Conservation (phyloP, 2,888 invertebrate species). For the Epinotia demarniana region DNA sequence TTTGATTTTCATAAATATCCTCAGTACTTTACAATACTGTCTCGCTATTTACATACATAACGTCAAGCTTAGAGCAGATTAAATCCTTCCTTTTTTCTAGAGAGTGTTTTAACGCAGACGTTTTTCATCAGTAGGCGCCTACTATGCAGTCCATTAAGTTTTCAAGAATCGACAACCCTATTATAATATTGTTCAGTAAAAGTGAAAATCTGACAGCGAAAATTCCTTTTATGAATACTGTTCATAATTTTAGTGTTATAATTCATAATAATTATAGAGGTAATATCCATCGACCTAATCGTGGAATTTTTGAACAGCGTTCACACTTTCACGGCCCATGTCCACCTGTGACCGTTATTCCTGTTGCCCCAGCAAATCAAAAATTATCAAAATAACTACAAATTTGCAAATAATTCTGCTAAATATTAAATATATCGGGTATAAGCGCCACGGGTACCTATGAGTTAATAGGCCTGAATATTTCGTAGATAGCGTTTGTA, state of each 20-base stretch:
- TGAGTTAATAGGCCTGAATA: too few relatives aligned
- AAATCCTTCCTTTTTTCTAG: neutral
- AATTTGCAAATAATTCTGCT: too few relatives aligned
- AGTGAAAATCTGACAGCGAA: constrained; percentile 19
- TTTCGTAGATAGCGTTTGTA: neutral
- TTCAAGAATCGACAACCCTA: constrained; percentile 5
- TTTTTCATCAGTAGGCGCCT: neutral
- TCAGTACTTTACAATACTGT: neutral
- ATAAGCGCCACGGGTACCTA: neutral
- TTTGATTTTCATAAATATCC: neutral
- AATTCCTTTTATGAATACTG: neutral
- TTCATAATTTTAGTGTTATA: too few relatives aligned
- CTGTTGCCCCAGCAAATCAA: too few relatives aligned
- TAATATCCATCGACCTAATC: neutral
- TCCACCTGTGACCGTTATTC: neutral
- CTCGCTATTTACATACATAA: too few relatives aligned
- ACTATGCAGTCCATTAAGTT: constrained; percentile 12
- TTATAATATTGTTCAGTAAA: neutral
- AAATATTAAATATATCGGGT: neutral
- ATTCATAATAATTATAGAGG: too few relatives aligned
- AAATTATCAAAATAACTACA: too few relatives aligned
- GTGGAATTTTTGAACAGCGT: neutral
- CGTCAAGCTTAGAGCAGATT: neutral
- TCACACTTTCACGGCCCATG: neutral
- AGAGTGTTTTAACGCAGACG: neutral